These are phyloP conservation scores for Drosophila recens DNA, from an alignment of 2,888 invertebrate genomes.

Conservation along the genomic window DNA sequence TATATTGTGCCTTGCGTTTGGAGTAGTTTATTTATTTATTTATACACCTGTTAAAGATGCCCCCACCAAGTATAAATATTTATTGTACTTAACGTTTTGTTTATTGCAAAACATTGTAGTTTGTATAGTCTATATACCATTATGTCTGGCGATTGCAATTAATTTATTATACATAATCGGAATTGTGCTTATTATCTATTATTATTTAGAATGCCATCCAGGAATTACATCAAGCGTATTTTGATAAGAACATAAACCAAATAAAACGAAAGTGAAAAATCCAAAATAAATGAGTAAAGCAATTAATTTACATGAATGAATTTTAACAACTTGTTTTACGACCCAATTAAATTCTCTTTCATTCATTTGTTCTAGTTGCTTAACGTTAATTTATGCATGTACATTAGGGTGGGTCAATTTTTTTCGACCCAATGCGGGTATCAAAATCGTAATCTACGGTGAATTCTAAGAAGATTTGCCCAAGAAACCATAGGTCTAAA, in stretches of 20 bases:
- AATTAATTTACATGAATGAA: not conserved
- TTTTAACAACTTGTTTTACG: slow-evolving; percentile 11
- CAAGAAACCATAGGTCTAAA: too few species aligned
- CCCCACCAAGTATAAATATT: slow-evolving; percentile 66
- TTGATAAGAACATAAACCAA: slow-evolving; percentile 4
- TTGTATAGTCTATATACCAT: slow-evolving; percentile 41
- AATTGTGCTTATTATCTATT: slow-evolving; percentile 51
- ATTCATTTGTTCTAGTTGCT: slow-evolving; percentile 78
- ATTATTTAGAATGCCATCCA: slow-evolving; percentile 62
- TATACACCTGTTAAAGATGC: slow-evolving; percentile 63
- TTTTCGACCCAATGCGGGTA: too few species aligned
- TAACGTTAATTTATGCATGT: slow-evolving; percentile 87
- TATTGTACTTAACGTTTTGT: slow-evolving; percentile 54
- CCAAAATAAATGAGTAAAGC: not conserved
- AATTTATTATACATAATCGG: slow-evolving; percentile 48
- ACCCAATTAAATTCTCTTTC: slow-evolving; percentile 2
- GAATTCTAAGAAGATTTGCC: too few species aligned
- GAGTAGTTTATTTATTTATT: slow-evolving; percentile 64
- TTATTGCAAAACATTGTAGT: slow-evolving; percentile 40
- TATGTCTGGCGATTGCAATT: slow-evolving; percentile 37
- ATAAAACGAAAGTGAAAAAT: slow-evolving; percentile 11
- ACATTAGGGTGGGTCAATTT: too few species aligned
- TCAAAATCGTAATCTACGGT: too few species aligned
- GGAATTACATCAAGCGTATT: slow-evolving; percentile 44
- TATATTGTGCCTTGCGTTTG: slow-evolving; percentile 62